Conservation (phyloP, 2,113 vertebrate species). For the Hemiscyllium ocellatum region DNA sequence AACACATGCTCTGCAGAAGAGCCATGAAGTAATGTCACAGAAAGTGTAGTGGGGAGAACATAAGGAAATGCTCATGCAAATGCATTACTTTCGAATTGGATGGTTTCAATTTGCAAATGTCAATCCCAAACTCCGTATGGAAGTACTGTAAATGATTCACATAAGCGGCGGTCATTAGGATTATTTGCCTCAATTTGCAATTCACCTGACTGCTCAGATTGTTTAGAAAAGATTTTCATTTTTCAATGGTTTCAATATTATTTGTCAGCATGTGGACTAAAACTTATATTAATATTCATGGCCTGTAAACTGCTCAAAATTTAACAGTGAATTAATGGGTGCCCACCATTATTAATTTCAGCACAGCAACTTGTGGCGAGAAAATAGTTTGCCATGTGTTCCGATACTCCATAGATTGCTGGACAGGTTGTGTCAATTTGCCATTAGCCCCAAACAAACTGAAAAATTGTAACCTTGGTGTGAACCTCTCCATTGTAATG, state of each 20-base stretch:
- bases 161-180: not conserved
- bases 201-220: not conserved
- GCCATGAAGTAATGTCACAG: not conserved
- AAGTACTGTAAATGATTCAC: not conserved
- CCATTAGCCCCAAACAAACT: not conserved
- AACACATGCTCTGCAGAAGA: not conserved
- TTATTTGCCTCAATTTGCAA: not conserved
- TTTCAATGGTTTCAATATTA: not conserved
- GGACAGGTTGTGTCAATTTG: not conserved
- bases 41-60: not conserved
- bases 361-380: not conserved
- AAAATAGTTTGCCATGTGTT: not conserved
- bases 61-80: not conserved
- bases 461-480: not conserved
- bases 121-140: too few species aligned
- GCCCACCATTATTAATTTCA: not conserved
- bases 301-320: not conserved
- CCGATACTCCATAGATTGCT: not conserved
- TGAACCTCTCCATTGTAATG: not conserved
- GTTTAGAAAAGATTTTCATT: not conserved
- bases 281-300: too few species aligned
- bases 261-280: not conserved
- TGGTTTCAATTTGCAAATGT: conserved; percentile 11
- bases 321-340: not conserved
- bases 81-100: not conserved